Conservation (phyloP, 2,888 invertebrate species). For the Seira sanloemensis region DNA sequence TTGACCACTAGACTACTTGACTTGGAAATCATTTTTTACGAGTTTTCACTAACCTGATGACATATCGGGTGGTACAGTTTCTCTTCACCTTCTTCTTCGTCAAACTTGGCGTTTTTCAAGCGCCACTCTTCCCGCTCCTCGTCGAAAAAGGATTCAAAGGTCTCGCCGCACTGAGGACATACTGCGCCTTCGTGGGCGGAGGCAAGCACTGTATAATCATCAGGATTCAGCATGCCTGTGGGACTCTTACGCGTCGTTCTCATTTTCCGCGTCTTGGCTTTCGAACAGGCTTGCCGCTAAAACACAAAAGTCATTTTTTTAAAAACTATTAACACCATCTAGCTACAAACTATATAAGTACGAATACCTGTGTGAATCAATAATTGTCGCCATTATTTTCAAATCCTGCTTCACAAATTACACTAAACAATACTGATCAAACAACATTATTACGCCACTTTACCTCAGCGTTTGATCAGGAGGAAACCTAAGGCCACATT, state of each 20-base stretch:
- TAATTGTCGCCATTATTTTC: no score
- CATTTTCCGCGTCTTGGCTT: conserved; percentile 78
- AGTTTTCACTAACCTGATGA: conserved; percentile 76
- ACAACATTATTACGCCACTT: background rate
- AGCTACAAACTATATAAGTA: no score
- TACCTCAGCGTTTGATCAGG: conserved; percentile 93
- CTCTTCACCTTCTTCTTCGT: conserved; percentile 80
- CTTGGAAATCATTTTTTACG: background rate
- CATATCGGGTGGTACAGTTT: conserved; percentile 93
- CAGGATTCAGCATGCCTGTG: conserved; percentile 78
- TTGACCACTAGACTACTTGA: background rate
- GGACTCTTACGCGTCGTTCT: conserved; percentile 75
- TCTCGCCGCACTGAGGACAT: conserved; percentile 94
- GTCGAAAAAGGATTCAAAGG: conserved; percentile 96
- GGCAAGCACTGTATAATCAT: conserved; percentile 77
- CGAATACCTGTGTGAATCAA: no score
- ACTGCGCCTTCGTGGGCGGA: conserved; percentile 80
- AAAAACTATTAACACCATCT: no score
- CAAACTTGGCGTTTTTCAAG: conserved; percentile 83
- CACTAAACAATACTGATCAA: no score
- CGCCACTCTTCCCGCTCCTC: conserved; percentile 99
- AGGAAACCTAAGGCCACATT: conserved; percentile 95
- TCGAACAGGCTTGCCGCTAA: conserved; percentile 93
- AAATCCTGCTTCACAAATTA: no score
- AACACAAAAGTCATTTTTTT: no score